Evolutionary conservation across 2,888 invertebrate species (phyloP).

Genomic region (Chorisops tibialis): DNA sequence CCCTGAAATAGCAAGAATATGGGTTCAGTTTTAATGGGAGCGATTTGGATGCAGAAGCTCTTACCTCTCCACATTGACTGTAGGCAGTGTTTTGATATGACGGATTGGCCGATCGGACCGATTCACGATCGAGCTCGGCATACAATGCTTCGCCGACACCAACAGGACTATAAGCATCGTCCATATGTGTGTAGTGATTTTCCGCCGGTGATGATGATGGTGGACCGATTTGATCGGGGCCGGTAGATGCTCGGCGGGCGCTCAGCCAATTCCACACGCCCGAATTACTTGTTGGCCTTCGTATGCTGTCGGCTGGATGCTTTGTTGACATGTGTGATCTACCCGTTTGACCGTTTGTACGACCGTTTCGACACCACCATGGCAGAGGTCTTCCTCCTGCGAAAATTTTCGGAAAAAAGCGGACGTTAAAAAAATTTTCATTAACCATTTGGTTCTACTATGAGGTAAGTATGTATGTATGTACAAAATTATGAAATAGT

Average conservation of each 20-base stretch:
- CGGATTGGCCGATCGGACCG: conserved; percentile 55
- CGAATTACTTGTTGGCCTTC: conserved; percentile 51
- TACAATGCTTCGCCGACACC: conserved; percentile 64
- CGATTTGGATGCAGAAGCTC: conserved; percentile 25
- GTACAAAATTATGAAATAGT: too few species aligned
- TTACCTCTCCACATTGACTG: conserved; percentile 54
- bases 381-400: conserved; percentile 50
- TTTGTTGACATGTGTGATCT: conserved; percentile 50
- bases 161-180: conserved; percentile 59
- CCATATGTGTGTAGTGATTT: conserved; percentile 72
- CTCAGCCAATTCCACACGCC: conserved; percentile 52
- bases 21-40: background rate
- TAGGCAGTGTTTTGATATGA: conserved; percentile 72
- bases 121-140: conserved; percentile 66
- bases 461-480: too few species aligned
- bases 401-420: conserved; percentile 1
- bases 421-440: background rate
- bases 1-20: conserved; percentile 43
- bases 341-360: conserved; percentile 45
- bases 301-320: conserved; percentile 52
- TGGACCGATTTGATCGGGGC: conserved; percentile 54
- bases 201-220: conserved; percentile 58
- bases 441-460: background rate
- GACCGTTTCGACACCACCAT: conserved; percentile 53
- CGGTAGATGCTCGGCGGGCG: conserved; percentile 48